Conservation (phyloP, 2,888 invertebrate species). For the Caenorhabditis japonica region DNA sequence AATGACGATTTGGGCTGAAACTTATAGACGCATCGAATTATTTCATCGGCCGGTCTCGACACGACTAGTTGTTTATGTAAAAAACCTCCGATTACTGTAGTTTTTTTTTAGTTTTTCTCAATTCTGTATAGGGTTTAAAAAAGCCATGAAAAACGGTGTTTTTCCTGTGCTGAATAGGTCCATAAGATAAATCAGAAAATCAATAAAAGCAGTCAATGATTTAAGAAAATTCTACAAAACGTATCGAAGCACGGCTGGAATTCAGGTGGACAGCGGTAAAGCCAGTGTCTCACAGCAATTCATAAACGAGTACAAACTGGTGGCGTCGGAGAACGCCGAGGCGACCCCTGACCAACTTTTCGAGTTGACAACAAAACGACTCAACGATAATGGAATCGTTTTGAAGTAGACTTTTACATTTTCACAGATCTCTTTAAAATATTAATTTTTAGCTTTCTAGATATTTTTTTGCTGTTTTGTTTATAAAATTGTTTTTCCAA, state of each 20-base stretch:
- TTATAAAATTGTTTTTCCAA: constrained; percentile 16
- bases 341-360: constrained; percentile 47
- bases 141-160: too few relatives aligned
- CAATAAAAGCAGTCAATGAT: constrained; percentile 28
- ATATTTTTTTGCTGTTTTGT: constrained; percentile 21
- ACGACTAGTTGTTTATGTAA: too few relatives aligned
- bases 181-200: background rate
- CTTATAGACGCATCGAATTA: too few relatives aligned
- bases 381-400: constrained; percentile 56
- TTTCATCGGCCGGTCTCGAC: too few relatives aligned
- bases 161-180: too few relatives aligned
- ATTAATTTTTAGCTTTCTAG: constrained; percentile 9
- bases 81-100: too few relatives aligned
- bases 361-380: constrained; percentile 50
- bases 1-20: too few relatives aligned
- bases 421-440: background rate
- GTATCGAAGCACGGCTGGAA: constrained; percentile 76
- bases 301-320: constrained; percentile 75
- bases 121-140: too few relatives aligned
- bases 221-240: constrained; percentile 78
- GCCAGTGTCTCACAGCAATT: constrained; percentile 72
- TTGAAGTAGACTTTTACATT: constrained; percentile 29
- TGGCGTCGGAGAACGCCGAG: constrained; percentile 32
- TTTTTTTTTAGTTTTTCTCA: too few relatives aligned
- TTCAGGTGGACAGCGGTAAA: constrained; percentile 73